Base-by-base conservation (phyloP, 2,797 vertebrate genomes). In the Alexandromys oeconomus region DNA sequence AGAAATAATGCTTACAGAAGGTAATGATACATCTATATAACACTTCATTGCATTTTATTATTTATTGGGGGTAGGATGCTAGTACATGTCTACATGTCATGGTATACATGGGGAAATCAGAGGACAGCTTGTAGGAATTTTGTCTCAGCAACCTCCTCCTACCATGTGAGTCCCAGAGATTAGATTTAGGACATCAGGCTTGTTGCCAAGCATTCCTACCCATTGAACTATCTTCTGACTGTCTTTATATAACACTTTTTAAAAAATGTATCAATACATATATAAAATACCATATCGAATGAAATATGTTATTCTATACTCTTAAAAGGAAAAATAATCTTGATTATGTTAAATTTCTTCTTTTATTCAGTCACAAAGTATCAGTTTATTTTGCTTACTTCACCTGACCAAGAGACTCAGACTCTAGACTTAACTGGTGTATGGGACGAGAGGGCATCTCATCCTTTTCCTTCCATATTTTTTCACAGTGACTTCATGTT, bases 321-420 rank as follows among this genome's bases (percentile, higher is more conserved):
- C 14, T 57, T 37, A 54, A 71, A 86, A 37, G 6, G 57, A 82
- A 82, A 84, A 29, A 2, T n/a, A 31, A 95, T 51, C n/a, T 82
- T 81, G 43, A 90, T 79, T 76, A 27, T 59, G 6, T 88, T 95
- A 73, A 93, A 80, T 86, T 93, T 92, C 14, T 91, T 88, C 27
- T 92, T 93, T 84, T 40, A 87, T 89, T 48, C 8, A 81, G 0
- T 97, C 78, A 77, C 80, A 27, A 71, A 88, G 29, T 25, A 31
- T 79, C 90, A 21, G 77, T 86, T 86, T n/a, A 51, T 86, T 86
- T 86, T 85, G 23, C 7, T 14, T 73, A 37, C 31, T 77, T 12
- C 57, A 43, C 69, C 48, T 94, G 76, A 71, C 71, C 67, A 31
- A 71, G 54, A 76, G 3, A 34, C 27, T 93, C 54, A 84, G 65